Base-by-base conservation (phyloP, 2,113 vertebrate species). In the Jacana jacana region DNA sequence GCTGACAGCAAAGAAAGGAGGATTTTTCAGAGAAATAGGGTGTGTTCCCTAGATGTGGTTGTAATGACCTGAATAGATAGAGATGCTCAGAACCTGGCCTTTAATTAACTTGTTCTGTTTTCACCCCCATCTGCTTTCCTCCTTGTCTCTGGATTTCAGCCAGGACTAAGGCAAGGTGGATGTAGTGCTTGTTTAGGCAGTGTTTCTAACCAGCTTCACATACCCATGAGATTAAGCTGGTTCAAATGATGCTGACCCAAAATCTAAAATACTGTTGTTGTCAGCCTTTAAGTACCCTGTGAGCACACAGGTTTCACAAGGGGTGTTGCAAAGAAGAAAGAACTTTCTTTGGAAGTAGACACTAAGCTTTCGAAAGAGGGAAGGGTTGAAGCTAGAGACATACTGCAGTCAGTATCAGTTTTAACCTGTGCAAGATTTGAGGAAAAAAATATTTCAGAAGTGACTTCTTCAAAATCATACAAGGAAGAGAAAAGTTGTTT, bases 241-340 rank as follows among this genome's bases (percentile, higher is more conserved):
- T 95, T 95, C 73, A 89, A 93, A 71, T 89, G 5, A 70, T 71
- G 70, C 70, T 89, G 89, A 89, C 75, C 54, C 70, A 89, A 89
- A 91, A 81, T 51, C 35, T 78, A 61, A 91, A 88, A 71, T 51
- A 65, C 17, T 65, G 48, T 22, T 87, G 52, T 92, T 88, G 48
- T 91, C 80, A 89, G 54, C 17, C 35, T 30, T 78, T 82, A 69
- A 91, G 89, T 35, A 63, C 7, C 39, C 85, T 0, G 4, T 61
- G 52, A 91, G 40, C 44, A 30, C 0, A 1, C 35, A 61, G 40
- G 16, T 76, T 91, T 95, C 88, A 94, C 42, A 57, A 79, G 72
- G 39, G 65, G 23, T 49, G 57, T 42, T 79, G 28, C 44, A 77
- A 84, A 88, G 49, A 91, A 90, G 82, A 81, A 60, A 28, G 20